Base-by-base conservation (phyloP, 30 jellyfish, hydroid and myxozoan genomes). In the Aurelia coerulea region DNA sequence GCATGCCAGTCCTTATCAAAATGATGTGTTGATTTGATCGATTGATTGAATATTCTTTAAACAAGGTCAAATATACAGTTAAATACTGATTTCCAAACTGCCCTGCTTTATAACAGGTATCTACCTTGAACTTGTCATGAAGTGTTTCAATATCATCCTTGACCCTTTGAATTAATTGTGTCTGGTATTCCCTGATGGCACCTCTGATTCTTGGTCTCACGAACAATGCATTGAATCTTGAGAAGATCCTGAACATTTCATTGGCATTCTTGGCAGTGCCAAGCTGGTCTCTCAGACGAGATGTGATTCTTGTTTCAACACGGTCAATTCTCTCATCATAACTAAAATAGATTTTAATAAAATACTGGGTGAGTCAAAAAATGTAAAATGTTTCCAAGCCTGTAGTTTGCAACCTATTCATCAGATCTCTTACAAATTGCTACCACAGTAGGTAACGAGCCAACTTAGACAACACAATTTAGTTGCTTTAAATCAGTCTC, bases 181-280 rank as follows among this genome's bases (percentile, higher is more conserved):
- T 92, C 65, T 92, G 98, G 72, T 92, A 92, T 66, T 92, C 98
- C 65, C 98, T 80, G 51, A 92, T 92, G 15, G 98, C 98, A 4
- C 98, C 98, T 13, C 98, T 75, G 9, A 92, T 92, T 68, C 98
- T 66, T 9, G 98, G 98, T 3, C 98, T 64, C 29, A 92, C 96
- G 75, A 92, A 92, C 73, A 92, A 72, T 1, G 98, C 98, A 65
- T 92, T 92, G 86, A 92, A 92, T 35, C 98, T 71, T 35, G 98
- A 92, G 75, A 92, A 92, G 62, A 92, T 92, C 52, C 98, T 74
- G 74, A 92, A 92, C 98, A 92, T 92, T 60, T 92, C 98, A 92
- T 92, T 92, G 10, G 98, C 98, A 92, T 92, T 92, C 79, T 92
- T 92, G 23, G 98, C 98, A 15, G 98, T 92, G 3, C 98, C 98